Base-by-base conservation (phyloP, 2,797 vertebrate genomes). In the Acropternis orthonyx region DNA sequence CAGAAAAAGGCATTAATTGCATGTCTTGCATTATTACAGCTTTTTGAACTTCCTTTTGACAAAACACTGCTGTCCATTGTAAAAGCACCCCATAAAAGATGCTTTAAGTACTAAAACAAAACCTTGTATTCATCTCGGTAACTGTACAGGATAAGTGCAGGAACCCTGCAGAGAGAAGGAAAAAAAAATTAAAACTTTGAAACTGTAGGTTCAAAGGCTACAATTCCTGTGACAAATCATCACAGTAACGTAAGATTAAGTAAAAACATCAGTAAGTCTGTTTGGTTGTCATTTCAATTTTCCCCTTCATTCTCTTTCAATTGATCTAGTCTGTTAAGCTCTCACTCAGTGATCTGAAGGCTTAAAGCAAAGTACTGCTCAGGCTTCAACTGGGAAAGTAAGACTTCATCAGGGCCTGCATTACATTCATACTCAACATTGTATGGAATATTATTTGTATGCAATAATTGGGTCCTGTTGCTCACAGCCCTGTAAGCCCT, bases 91-190 rank as follows among this genome's bases (percentile, higher is more conserved):
- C 41, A 48, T 22, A 67, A 56, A 48, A 19, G 54, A 55, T 32
- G 89, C 68, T 65, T 88, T 54, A 58, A 78, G 48, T 54, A 87
- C 93, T 98, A 99, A 82, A 99, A 98, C 41, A 99, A 98, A 96
- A 99, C 98, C 98, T 99, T 99, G 97, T 99, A 99, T 95, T 99
- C 99, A 0, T 99, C 99, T 96, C 97, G 98, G 97, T 99, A 99
- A 97, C 99, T 99, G 97, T 99, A 99, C 66, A 99, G 97, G 84
- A 99, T 98, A 61, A 99, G 98, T 55, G 99, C 97, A 12, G 98
- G 98, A 92, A 99, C 98, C 97, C 99, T 99, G 98, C 34, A 96
- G 97, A 89, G 84, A n/a, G 46, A 89, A 91, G 81, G 28, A 73
- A 83, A 91, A 88, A 94, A 21, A 54, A 10, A 12, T 79, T 58